phyloP scores from a whole-genome alignment of 2,113 vertebrate species.

The Arothron firmamentum region DNA sequence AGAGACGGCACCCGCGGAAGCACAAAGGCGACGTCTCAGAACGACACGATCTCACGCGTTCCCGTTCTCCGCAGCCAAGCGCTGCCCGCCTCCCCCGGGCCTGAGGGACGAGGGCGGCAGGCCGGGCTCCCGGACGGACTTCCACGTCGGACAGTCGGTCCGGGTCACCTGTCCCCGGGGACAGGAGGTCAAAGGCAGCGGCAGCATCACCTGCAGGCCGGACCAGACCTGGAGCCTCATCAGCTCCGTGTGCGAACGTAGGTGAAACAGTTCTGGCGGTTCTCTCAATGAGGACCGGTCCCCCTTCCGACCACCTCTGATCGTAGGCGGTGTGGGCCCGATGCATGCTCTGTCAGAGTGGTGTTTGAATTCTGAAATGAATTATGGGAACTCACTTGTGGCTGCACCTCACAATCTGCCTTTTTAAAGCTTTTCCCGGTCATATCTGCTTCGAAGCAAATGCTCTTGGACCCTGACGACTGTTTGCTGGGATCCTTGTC shows the following conservation, averaged over 20 bases:
- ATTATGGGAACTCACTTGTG: too few relatives aligned
- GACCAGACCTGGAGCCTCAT: slow-evolving; percentile 90
- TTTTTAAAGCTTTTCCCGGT: slow-evolving; percentile 6
- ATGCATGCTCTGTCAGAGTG: neutral
- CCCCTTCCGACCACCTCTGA: too few relatives aligned
- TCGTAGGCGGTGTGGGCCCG: too few relatives aligned
- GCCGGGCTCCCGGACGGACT: slow-evolving; percentile 75
- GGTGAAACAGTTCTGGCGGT: slow-evolving; percentile 48
- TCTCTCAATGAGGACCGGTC: neutral
- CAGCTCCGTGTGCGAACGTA: slow-evolving; percentile 86
- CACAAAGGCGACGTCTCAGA: neutral
- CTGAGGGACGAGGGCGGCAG: slow-evolving; percentile 77
- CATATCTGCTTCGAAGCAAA: slow-evolving; percentile 23
- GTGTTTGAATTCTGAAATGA: neutral
- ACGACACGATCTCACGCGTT: neutral
- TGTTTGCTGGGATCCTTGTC: too few relatives aligned
- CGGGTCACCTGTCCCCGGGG: slow-evolving; percentile 86
- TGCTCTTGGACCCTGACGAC: slow-evolving; percentile 10
- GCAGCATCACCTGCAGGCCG: slow-evolving; percentile 81
- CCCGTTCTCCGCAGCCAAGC: slow-evolving; percentile 77
- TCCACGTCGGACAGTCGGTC: slow-evolving; percentile 83
- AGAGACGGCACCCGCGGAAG: slow-evolving; percentile 55
- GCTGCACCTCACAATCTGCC: neutral
- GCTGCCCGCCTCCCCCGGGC: slow-evolving; percentile 84
- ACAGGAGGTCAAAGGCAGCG: slow-evolving; percentile 77